Evolutionary conservation across 2,113 vertebrate genomes (phyloP).

Genomic region (Pyrgilauda ruficollis): DNA sequence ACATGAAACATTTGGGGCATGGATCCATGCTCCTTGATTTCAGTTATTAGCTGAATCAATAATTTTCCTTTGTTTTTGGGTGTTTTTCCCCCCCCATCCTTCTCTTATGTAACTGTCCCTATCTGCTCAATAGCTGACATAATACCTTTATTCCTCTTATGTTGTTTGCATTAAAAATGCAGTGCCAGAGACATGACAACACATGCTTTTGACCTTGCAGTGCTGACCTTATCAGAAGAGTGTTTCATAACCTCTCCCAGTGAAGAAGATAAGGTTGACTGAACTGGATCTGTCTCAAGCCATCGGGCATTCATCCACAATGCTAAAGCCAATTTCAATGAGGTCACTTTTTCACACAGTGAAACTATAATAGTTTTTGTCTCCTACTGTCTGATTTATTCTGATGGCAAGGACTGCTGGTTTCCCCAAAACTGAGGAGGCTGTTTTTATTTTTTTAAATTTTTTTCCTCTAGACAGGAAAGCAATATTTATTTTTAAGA

Average conservation of each 20-base stretch:
- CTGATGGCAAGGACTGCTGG: constrained; percentile 28
- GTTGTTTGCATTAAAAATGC: not conserved
- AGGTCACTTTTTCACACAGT: constrained; percentile 52
- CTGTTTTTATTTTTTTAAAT: not conserved
- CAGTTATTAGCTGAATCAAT: not conserved
- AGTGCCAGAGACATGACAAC: not conserved
- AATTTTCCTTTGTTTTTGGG: not conserved
- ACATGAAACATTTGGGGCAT: not conserved
- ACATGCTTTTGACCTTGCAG: constrained; percentile 27
- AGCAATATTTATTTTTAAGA: not conserved
- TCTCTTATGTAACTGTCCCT: not conserved
- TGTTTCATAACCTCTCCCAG: constrained; percentile 42
- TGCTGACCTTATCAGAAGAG: constrained; percentile 13
- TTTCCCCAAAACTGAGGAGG: constrained; percentile 31
- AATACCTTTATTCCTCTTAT: not conserved
- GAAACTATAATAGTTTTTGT: constrained; percentile 57
- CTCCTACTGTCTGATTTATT: constrained; percentile 66
- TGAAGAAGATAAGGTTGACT: constrained; percentile 52
- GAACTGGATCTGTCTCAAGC: constrained; percentile 56
- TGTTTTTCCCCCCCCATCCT: not conserved
- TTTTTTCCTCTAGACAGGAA: not conserved
- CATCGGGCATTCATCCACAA: constrained; percentile 46
- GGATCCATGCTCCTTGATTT: not conserved
- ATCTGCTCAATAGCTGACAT: not conserved
- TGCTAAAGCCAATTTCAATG: constrained; percentile 50